A percentile compares a stretch with the other conserved stretches of the same genome.
phyloP scores from a whole-genome alignment of 1,140 invertebrate species.

The Condylostylus longicornis region DNA sequence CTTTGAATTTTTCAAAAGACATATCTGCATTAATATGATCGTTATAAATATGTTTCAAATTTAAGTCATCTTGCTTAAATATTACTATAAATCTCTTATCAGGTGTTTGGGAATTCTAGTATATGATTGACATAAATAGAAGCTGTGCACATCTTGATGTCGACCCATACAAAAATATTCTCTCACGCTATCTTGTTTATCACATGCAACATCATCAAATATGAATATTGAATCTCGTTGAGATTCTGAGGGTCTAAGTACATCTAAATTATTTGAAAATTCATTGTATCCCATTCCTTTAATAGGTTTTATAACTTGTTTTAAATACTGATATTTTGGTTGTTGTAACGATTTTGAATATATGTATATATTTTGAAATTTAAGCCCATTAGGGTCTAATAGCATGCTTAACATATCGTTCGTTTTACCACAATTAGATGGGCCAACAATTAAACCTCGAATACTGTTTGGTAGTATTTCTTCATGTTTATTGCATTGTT shows the following conservation, averaged over 20 bases:
- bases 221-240: constrained; percentile 22
- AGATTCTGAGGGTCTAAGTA: constrained; percentile 10
- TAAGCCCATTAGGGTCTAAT: constrained; percentile 22
- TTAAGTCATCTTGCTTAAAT: no score
- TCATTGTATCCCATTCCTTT: no score
- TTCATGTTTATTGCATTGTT: no score
- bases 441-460: constrained; percentile 16
- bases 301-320: constrained; percentile 11
- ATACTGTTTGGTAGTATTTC: constrained; percentile 18
- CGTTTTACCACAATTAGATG: constrained; percentile 25
- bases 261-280: constrained; percentile 9
- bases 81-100: no score
- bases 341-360: constrained; percentile 20
- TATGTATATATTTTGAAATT: constrained; percentile 25
- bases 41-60: no score
- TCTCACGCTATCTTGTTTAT: constrained; percentile 22
- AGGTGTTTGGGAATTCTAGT: no score
- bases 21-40: no score
- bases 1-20: no score
- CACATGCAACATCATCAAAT: constrained; percentile 30
- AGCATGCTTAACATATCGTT: constrained; percentile 23
- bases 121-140: no score
- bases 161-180: constrained; percentile 30
- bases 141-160: no score
- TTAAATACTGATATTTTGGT: constrained; percentile 19